These are phyloP conservation scores for Gonioctena quinquepunctata DNA, from an alignment of 1,140 invertebrate genomes.

Conservation along the genomic window DNA sequence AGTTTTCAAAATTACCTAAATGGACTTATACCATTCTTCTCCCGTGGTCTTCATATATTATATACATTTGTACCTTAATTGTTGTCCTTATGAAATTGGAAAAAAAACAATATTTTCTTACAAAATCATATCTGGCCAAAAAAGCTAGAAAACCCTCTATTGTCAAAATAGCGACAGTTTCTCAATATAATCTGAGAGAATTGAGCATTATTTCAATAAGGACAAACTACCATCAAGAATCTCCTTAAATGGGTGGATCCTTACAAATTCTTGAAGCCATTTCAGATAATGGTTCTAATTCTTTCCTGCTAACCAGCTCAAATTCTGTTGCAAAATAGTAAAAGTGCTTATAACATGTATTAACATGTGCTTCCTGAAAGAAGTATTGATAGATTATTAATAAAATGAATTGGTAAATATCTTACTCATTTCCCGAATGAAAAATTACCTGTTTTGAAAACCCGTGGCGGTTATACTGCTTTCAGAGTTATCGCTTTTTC, in stretches of 20 bases:
- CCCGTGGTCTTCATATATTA: too few relatives aligned
- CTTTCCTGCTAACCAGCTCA: conserved; percentile 81
- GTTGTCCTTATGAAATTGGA: too few relatives aligned
- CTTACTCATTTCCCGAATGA: too few relatives aligned
- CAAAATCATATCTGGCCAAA: too few relatives aligned
- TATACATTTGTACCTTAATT: too few relatives aligned
- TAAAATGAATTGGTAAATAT: background rate
- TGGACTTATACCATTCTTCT: too few relatives aligned
- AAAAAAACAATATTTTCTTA: too few relatives aligned
- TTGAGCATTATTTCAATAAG: background rate
- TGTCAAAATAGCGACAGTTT: background rate
- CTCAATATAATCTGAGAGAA: background rate
- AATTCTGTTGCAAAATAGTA: conserved; percentile 94
- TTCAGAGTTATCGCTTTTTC: too few relatives aligned
- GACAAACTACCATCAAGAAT: background rate
- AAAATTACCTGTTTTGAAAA: too few relatives aligned
- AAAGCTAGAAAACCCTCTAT: background rate
- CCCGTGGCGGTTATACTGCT: too few relatives aligned
- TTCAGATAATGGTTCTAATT: conserved; percentile 84
- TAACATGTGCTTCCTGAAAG: conserved; percentile 90
- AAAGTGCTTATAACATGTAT: conserved; percentile 96
- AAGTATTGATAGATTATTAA: conserved; percentile 5
- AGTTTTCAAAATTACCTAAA: too few relatives aligned
- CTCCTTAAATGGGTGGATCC: conserved; percentile 43
- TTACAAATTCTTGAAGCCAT: conserved; percentile 76